Evolutionary conservation across 2,113 vertebrate genomes (phyloP).

Genomic region (Siniperca knerii): DNA sequence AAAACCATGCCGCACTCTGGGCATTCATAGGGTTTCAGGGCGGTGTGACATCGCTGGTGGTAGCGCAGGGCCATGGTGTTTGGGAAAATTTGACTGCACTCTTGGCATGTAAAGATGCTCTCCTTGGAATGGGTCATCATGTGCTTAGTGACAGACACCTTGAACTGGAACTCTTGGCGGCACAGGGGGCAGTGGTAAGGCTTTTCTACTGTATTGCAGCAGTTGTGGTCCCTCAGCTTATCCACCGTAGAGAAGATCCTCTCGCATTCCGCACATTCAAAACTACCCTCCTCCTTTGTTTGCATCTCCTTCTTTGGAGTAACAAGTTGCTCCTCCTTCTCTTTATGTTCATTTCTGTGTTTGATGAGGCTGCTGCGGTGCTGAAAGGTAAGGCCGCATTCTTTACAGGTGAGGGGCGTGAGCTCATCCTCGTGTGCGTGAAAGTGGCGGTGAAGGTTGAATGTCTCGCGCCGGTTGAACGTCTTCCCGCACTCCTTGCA

Average conservation of each 20-base stretch:
- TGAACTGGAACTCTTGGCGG: constrained; percentile 83
- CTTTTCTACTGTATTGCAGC: constrained; percentile 71
- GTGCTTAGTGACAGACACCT: constrained; percentile 82
- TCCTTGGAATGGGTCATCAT: constrained; percentile 83
- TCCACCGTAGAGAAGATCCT: constrained; percentile 68
- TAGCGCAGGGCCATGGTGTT: constrained; percentile 81
- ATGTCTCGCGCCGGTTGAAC: constrained; percentile 83
- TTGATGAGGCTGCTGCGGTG: constrained; percentile 84
- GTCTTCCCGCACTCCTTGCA: constrained; percentile 84
- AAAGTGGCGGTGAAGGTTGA: constrained; percentile 85
- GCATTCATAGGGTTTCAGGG: constrained; percentile 89
- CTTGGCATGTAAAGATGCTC: constrained; percentile 85
- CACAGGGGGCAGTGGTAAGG: constrained; percentile 83
- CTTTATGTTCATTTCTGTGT: constrained; percentile 79
- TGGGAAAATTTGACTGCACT: constrained; percentile 88
- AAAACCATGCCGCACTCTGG: constrained; percentile 90
- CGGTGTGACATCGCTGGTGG: constrained; percentile 88
- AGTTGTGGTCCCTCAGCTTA: constrained; percentile 78
- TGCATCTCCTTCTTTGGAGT: constrained; percentile 54
- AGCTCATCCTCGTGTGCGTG: constrained; percentile 83
- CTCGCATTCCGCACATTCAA: constrained; percentile 78
- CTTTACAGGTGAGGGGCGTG: constrained; percentile 83
- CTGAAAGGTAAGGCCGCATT: constrained; percentile 84
- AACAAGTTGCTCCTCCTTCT: constrained; percentile 54
- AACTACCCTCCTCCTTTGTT: constrained; percentile 41